Conservation (phyloP, 2,113 vertebrate species). For the Mastomys coucha region DNA sequence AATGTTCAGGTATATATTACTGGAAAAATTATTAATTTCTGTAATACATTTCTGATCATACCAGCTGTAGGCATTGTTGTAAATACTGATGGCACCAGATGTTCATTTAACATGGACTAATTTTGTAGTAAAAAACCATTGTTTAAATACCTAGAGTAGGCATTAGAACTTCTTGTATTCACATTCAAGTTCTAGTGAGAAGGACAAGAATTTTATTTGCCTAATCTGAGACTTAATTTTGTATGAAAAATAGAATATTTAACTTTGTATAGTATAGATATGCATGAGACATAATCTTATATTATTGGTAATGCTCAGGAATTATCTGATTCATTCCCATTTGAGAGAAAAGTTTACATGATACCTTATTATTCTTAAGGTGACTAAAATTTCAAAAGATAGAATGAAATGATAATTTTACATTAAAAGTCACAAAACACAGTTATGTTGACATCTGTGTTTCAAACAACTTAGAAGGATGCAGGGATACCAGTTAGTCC, state of each 20-base stretch:
- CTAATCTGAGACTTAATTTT: constrained; percentile 27
- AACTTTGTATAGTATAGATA: constrained; percentile 15
- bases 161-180: neutral
- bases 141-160: neutral
- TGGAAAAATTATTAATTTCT: constrained; percentile 36
- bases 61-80: neutral
- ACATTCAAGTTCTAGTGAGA: neutral
- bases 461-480: neutral
- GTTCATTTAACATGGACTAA: neutral
- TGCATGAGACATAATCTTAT: neutral
- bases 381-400: constrained; percentile 36
- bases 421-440: constrained; percentile 1
- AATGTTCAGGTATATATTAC: constrained; percentile 35
- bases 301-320: neutral
- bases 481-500: neutral
- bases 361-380: constrained; percentile 22
- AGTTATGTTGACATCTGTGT: neutral
- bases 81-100: neutral
- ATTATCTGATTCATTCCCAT: neutral
- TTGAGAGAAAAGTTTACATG: constrained; percentile 7
- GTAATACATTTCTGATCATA: neutral
- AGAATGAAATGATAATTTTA: constrained; percentile 14
- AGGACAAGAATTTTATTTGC: neutral
- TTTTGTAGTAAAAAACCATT: constrained; percentile 28
- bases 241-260: neutral